Evolutionary conservation across 2,888 invertebrate species (phyloP), one percentile per base, ranked within the genome.

Genomic region (Seira musarum): DNA sequence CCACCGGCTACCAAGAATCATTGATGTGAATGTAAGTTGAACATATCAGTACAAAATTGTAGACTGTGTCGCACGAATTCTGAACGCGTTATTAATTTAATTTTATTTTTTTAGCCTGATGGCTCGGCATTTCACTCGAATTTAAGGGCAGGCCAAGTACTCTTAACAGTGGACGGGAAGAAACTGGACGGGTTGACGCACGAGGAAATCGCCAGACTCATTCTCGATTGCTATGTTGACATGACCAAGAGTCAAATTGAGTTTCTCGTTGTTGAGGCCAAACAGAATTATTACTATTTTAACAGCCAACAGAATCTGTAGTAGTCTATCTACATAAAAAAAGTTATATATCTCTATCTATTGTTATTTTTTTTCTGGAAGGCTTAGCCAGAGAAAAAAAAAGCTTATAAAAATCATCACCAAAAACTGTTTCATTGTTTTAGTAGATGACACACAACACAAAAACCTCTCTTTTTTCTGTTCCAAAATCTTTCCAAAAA

Each of bases 61-160:
- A 40, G 13, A 70, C 25, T 60, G 40, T 66, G 24, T 61, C 30
- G 72, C 3, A 21, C 53, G 68, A 13, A n/a, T n/a, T n/a, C n/a
- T n/a, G n/a, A 79, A 49, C 67, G 13, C 65, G 60, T 75, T 25
- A 57, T n/a, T n/a, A 40, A 40, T 8, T 40, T 40, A 40, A 40
- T 65, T 35, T 35, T 73, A 21, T 73, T 71, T 81, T 82, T 88
- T 90, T 89, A 97, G 97, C 96, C 96, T 90, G 95, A 96, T 89
- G 98, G 98, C 72, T 96, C 97, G 81, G 98, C 98, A 61, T 95
- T 93, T 89, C 94, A 95, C 88, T 96, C 96, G 65, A 96, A 96
- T 81, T 91, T 98, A 85, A 95, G 96, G 89, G 96, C 97, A 84
- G 98, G 98, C 80, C 97, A 98, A 90, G 91, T 97, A 85, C 96